phyloP scores from a whole-genome alignment of 2,113 vertebrate genomes.

The Oophaga pumilio region DNA sequence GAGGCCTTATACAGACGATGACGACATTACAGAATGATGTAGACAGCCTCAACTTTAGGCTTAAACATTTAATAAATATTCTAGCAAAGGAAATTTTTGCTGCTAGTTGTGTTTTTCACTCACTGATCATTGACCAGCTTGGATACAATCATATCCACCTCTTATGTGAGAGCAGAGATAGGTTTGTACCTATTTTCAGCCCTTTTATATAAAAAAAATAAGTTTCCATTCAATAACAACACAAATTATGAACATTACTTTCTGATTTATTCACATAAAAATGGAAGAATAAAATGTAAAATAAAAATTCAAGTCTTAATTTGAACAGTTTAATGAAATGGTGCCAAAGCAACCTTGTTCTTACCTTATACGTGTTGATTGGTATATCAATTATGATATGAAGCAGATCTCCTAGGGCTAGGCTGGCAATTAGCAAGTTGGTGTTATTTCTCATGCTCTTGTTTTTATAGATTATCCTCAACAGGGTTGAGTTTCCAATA shows the following conservation, averaged over 20 bases:
- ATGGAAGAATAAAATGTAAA: neutral
- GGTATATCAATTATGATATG: conserved; percentile 90
- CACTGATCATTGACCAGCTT: neutral
- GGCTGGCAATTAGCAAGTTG: conserved; percentile 87
- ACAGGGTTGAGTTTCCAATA: conserved; percentile 83
- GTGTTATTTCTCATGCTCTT: conserved; percentile 89
- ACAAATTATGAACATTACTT: neutral
- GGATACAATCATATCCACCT: neutral
- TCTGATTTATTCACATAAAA: neutral
- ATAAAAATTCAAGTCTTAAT: neutral
- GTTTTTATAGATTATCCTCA: conserved; percentile 88
- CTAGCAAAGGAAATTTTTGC: neutral
- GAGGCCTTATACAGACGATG: no score
- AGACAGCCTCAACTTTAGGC: no score
- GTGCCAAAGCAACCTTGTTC: neutral
- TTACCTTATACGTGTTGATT: conserved; percentile 88
- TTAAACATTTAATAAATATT: neutral
- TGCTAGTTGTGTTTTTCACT: neutral
- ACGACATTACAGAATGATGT: no score
- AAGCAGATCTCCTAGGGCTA: conserved; percentile 87
- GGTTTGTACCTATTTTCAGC: neutral
- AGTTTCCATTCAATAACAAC: neutral
- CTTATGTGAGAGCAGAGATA: neutral
- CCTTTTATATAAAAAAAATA: neutral
- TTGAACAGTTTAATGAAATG: neutral